Evolutionary conservation across 2,113 vertebrate species (phyloP), one percentile per base, ranked within the genome.

Genomic region (Hassar affinis): DNA sequence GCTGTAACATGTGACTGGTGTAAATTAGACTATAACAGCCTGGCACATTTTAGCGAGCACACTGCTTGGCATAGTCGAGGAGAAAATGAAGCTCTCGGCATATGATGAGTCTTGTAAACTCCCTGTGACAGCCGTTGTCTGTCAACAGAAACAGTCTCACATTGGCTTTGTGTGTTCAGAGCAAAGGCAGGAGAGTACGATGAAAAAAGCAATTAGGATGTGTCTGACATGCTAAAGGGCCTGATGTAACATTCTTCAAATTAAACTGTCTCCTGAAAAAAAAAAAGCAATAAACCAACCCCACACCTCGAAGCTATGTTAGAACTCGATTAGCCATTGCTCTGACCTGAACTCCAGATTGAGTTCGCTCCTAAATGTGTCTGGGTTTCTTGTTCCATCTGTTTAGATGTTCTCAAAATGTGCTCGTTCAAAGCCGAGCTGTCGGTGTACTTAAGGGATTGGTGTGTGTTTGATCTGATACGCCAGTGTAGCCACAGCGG

Each of bases 141-240:
- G 35, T 74, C 54, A 71, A 62, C 35, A 47, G 61, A 72, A 87
- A 56, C 11, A 4, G 54, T 52, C 56, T 42, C 22, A 81, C 38
- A 80, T 72, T 84, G 71, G 33, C 38, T 78, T 15, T 64, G 33
- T 75, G 56, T 82, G 38, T 76, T 77, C 56, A 57, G 62, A 78
- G 75, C 42, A 72, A 30, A 72, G 76, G 33, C 57, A 72, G 64
- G 33, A 87, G 4, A 27, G n/a, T 45, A 38, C 20, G 49, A 78
- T 49, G 38, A 78, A 64, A 71, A 84, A 54, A 78, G 79, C 83
- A 47, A 86, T 81, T 78, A 61, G 20, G 27, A 25, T 6, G n/a
- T 59, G 79, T 69, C 51, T 84, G 42, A 66, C 52, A 54, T 1
- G 38, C 45, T 76, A 47, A 85, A 77, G 71, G 51, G 35, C 49